Base-by-base conservation (phyloP, 2,888 invertebrate species). In the Mimachlamys varia region DNA sequence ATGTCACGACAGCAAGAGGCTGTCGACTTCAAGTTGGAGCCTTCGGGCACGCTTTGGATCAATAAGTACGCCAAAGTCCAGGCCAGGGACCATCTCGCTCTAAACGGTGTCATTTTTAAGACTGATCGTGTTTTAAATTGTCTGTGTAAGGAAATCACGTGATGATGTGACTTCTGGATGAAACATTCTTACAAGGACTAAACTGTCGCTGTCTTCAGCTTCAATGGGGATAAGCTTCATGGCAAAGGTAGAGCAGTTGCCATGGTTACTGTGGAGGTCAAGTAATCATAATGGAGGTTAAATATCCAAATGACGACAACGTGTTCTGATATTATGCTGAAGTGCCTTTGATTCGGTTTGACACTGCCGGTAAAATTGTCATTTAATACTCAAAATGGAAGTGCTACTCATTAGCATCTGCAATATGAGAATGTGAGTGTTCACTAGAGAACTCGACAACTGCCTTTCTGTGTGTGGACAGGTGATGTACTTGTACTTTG, bases 101-200 rank as follows among this genome's bases (percentile, higher is more conserved):
- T 89, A 38, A 95, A 95, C 92, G 95, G 95, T 15, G 91, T 94
- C 50, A 91, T 95, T 19, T 95, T 94, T 90, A 95, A 94, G 90
- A 90, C 95, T 0, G 94, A 95, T 90, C 92, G 93, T 89, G 93
- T 95, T 22, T 89, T 95, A 76, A 33, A 89, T 0, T 91, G 90
- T 89, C 33, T 76, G 33, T 76, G 76, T 12, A 76, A 76, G 76
- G 76, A 76, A 27, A 76, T 76, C 33, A 76, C 33, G 76, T 76
- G 76, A 76, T 13, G 33, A 76, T n/a, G 76, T 76, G 76, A 76
- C 76, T 33, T 33, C 5, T 76, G 12, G 33, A 76, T 53, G 19
- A 53, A 33, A 0, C 19, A 58, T 58, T 2, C 58, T 58, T 22
- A 58, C n/a, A n/a, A 0, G 53, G 22, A 33, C 0, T 76, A 3